Base-by-base conservation (phyloP, 2,888 invertebrate genomes). In the Acleris literana region DNA sequence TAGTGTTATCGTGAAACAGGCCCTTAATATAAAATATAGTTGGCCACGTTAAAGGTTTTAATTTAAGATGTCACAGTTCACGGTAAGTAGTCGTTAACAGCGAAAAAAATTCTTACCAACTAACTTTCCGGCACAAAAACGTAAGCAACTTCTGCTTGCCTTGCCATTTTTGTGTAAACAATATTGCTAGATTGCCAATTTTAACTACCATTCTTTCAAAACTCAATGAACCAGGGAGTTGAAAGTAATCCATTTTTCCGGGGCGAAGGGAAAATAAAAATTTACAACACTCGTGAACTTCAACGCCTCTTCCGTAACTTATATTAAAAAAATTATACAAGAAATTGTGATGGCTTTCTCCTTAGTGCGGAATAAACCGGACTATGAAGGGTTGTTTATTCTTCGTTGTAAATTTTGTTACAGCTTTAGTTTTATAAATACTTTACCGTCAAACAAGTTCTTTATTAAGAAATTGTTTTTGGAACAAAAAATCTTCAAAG, bases 251-350 rank as follows among this genome's bases (percentile, higher is more conserved):
- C 76, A 74, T 76, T 77, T 76, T 64, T 66, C 70, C 61, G 68
- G 63, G 62, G 63, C 59, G 63, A 63, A 68, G 63, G 62, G 64
- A 56, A 61, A 68, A 69, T 69, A 69, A 80, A 83, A 82, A 81
- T 79, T 78, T 78, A 77, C 73, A 74, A 76, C 74, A 72, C 75
- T 76, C 73, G 70, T 75, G 72, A 80, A 80, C 76, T 82, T 80
- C 71, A 71, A 73, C 73, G 73, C 72, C 70, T 72, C 75, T 75
- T 71, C 75, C 76, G 76, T 80, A 79, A 81, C 81, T 79, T 84
- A 78, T 80, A 82, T 84, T 82, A 82, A 84, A 76, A 64, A 72
- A 72, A 81, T 76, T 80, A 81, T 75, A 75, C 77, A 76, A 76
- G 73, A 78, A 81, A 80, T 76, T 78, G 76, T 73, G 76, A 73